A percentile compares a stretch with the other conserved stretches of the same genome.
These are phyloP conservation scores for Lagopus leucura DNA, from an alignment of 2,113 vertebrate genomes.

Conservation along the genomic window DNA sequence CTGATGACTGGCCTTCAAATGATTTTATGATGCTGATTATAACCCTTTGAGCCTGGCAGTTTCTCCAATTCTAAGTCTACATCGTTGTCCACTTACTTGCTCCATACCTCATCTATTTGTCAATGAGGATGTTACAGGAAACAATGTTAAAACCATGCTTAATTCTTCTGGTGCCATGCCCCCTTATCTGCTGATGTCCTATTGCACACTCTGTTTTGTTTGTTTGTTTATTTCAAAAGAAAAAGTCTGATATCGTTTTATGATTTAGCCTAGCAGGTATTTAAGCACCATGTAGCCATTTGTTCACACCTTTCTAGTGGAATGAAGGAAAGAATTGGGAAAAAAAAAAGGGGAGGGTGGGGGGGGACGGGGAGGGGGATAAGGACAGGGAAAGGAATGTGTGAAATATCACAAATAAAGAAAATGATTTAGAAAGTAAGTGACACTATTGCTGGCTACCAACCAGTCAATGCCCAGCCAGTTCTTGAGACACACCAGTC, in stretches of 20 bases:
- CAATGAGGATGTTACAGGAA: neutral
- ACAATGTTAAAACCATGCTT: neutral
- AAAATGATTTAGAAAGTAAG: neutral
- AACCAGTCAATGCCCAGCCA: neutral
- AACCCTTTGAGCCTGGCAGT: neutral
- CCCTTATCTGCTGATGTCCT: accelerated
- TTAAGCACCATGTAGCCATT: neutral
- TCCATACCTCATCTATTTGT: neutral
- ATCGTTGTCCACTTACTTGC: neutral
- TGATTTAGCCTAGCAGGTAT: neutral
- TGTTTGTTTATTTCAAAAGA: neutral
- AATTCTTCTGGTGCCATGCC: neutral
- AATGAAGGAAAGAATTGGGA: neutral
- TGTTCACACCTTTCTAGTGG: neutral
- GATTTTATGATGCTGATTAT: neutral
- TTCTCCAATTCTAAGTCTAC: neutral
- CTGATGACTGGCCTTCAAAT: neutral
- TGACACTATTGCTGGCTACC: neutral
- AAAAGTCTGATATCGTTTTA: neutral
- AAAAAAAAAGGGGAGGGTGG: no score
- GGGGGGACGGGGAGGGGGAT: no score
- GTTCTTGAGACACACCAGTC: neutral
- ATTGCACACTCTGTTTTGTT: accelerated
- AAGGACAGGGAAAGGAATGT: no score
- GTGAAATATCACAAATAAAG: neutral